Evolutionary conservation across 2,113 vertebrate species (phyloP).

Genomic region (Megalops atlanticus): DNA sequence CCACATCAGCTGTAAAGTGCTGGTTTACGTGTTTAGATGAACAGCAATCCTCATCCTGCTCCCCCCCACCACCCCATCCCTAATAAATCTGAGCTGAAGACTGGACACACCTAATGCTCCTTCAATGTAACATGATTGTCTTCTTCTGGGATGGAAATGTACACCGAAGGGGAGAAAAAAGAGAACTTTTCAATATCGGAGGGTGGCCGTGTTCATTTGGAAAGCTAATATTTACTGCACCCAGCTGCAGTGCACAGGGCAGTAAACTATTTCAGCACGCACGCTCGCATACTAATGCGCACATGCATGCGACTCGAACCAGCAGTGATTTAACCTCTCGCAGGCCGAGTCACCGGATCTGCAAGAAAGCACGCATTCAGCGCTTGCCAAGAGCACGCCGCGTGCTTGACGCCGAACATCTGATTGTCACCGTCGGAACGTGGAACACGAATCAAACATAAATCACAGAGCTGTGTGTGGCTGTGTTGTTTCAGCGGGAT

Average conservation of each 20-base stretch:
- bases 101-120: conserved; percentile 61
- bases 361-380: conserved; percentile 55
- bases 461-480: conserved; percentile 42
- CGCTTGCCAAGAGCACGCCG: neutral
- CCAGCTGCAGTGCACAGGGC: conserved; percentile 49
- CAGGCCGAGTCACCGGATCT: conserved; percentile 36
- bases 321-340: conserved; percentile 50
- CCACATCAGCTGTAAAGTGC: no score
- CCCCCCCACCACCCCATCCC: no score
- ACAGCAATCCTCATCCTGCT: neutral
- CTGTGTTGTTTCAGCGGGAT: no score
- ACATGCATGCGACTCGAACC: conserved; percentile 17
- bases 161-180: neutral
- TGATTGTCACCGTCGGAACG: conserved; percentile 35
- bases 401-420: conserved; percentile 29
- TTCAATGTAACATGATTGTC: conserved; percentile 54
- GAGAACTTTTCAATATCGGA: conserved; percentile 60
- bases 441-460: conserved; percentile 34
- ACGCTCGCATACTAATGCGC: conserved; percentile 46
- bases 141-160: conserved; percentile 20
- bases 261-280: conserved; percentile 27
- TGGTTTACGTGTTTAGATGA: neutral
- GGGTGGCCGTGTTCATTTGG: conserved; percentile 66
- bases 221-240: conserved; percentile 73
- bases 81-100: conserved; percentile 37